Base-by-base conservation (phyloP, 2,888 invertebrate genomes). In the Sicus ferrugineus region DNA sequence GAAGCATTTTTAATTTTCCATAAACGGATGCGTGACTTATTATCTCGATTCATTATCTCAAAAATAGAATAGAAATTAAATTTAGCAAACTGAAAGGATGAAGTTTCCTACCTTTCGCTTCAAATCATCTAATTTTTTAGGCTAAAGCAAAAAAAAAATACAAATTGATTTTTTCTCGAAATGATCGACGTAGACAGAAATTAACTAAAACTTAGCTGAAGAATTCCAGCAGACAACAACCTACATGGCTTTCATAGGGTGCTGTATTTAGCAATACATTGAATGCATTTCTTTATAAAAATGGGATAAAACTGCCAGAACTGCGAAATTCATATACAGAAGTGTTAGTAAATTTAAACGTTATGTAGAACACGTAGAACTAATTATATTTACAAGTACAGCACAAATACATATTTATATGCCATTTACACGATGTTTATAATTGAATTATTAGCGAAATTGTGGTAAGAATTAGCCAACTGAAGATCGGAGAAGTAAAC, bases 271-370 rank as follows among this genome's bases (percentile, higher is more conserved):
- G 65, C 65, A 66, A 66, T 54, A 66, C 7, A 26, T 28, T 54
- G 16, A 67, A 59, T 67, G 67, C 58, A 67, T 67, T 58, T 67
- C 59, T 58, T 67, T 58, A 19, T 67, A 31, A 66, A 54, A 19
- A 67, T 59, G 67, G 48, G 48, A 48, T 67, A 58, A 67, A 48
- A 66, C 14, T 14, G 14, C 9, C 58, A 59, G 48, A 67, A 67
- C 67, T 67, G 67, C 67, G 59, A 67, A 65, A 67, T 65, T 65
- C 73, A 58, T 72, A 71, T 58, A 71, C 69, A 71, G 72, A 69
- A 30, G 34, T 7, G 31, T 48, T 58, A 65, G 70, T 59, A 59
- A 11, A 63, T 70, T n/a, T 28, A 56, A 64, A 69, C 34, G 46
- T 42, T 46, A 52, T n/a, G 6, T 9, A 38, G 21, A 66, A 66